Conservation (phyloP, 2,113 vertebrate genomes). For the Hippopotamus amphibius region DNA sequence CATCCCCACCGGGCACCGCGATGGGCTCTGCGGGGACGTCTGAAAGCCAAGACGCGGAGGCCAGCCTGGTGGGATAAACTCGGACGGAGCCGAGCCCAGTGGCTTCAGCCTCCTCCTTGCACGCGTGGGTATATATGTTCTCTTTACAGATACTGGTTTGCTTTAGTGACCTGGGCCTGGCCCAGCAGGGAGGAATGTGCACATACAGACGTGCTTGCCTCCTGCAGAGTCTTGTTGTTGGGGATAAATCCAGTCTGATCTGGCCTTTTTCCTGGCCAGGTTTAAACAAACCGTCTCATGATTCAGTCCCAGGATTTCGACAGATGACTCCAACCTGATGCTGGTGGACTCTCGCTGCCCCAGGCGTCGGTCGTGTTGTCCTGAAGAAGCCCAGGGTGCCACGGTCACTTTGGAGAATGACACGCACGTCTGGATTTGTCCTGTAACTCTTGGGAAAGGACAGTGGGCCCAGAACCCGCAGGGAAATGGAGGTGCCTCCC, state of each 20-base stretch:
- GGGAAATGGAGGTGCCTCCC: rapidly evolving
- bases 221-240: rapidly evolving
- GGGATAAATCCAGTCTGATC: background rate
- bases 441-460: background rate
- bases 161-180: background rate
- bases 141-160: background rate
- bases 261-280: background rate
- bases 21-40: background rate
- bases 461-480: rapidly evolving
- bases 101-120: background rate
- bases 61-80: background rate
- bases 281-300: background rate
- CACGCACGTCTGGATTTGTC: rapidly evolving
- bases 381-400: background rate
- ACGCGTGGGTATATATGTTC: rapidly evolving
- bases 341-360: rapidly evolving
- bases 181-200: background rate
- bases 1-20: too few species aligned
- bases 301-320: background rate
- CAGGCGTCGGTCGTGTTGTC: rapidly evolving
- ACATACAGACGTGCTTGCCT: background rate
- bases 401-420: rapidly evolving
- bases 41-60: background rate
- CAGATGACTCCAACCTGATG: background rate
- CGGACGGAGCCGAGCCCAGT: background rate